Base-by-base conservation (phyloP, 2,888 invertebrate genomes). In the Sarcophaga carnaria region DNA sequence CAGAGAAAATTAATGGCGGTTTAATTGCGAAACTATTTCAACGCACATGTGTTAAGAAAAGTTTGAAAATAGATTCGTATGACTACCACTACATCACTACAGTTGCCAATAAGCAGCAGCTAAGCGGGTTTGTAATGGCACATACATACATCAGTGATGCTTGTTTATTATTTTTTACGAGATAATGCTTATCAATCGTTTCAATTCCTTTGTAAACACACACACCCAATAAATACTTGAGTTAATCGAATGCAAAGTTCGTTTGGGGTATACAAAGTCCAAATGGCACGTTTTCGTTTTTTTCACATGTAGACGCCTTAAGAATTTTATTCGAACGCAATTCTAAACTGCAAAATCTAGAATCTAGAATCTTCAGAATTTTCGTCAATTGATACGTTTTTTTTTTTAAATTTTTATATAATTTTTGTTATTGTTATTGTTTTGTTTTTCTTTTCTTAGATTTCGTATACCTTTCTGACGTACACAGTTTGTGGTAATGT, bases 191-290 rank as follows among this genome's bases (percentile, higher is more conserved):
- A 54, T 54, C 54, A 54, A 54, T 54, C 12, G 5, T 54, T 54
- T 54, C 12, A 14, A 14, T 54, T 54, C n/a, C n/a, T 60, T 3
- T 66, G 81, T 82, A 70, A 77, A 77, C 72, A 83, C 71, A 77
- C 72, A 83, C 77, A 77, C 66, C 82, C 82, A 66, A 60, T 66
- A n/a, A 66, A 11, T 47, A 54, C 5, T 54, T 54, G 37, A 37
- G 37, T 10, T 37, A 37, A 37, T 37, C 37, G 54, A 54, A 54
- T 54, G 54, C 54, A 54, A 54, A 54, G 54, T 54, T 54, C 54
- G 54, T 54, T 54, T 54, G 54, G 54, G 54, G 54, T 54, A 17
- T 54, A 17, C 54, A 54, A 54, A 54, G 54, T 54, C 54, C 54
- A 54, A 54, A 54, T 54, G 54, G 54, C 54, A 54, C 54, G 54